These are phyloP conservation scores for Coregonus ussuriensis DNA, from an alignment of 2,797 vertebrate species.

Conservation along the genomic window DNA sequence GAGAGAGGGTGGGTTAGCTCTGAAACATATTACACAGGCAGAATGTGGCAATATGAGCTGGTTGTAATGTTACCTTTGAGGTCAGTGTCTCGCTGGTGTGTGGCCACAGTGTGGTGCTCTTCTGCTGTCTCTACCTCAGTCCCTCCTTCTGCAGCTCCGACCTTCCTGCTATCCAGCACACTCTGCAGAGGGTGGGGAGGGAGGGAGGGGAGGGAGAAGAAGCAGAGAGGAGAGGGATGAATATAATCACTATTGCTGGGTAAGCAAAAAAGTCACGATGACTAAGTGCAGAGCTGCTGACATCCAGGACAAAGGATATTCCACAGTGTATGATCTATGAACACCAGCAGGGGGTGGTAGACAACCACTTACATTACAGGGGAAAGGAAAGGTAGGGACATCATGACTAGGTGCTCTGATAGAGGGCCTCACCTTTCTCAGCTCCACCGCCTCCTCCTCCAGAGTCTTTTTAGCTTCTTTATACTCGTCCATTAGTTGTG, in stretches of 20 bases:
- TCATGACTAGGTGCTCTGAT: background rate
- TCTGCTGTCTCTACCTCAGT: slow-evolving; percentile 34
- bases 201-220: too few species aligned
- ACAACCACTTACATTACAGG: background rate
- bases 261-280: background rate
- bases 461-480: slow-evolving; percentile 87
- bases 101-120: slow-evolving; percentile 73
- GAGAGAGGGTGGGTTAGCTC: background rate
- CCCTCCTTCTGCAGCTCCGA: slow-evolving; percentile 31
- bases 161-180: slow-evolving; percentile 48
- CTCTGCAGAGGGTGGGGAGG: slow-evolving; percentile 44
- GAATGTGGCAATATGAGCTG: background rate
- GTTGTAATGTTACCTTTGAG: slow-evolving; percentile 69
- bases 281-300: background rate
- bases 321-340: background rate
- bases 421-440: slow-evolving; percentile 64
- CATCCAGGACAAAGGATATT: background rate
- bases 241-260: background rate
- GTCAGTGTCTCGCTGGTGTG: slow-evolving; percentile 55
- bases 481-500: slow-evolving; percentile 88
- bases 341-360: slow-evolving; percentile 26
- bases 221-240: background rate
- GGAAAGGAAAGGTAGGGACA: background rate
- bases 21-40: background rate
- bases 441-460: slow-evolving; percentile 56